Evolutionary conservation across 1,140 invertebrate genomes (phyloP).

Genomic region (Brachystomella parvula): DNA sequence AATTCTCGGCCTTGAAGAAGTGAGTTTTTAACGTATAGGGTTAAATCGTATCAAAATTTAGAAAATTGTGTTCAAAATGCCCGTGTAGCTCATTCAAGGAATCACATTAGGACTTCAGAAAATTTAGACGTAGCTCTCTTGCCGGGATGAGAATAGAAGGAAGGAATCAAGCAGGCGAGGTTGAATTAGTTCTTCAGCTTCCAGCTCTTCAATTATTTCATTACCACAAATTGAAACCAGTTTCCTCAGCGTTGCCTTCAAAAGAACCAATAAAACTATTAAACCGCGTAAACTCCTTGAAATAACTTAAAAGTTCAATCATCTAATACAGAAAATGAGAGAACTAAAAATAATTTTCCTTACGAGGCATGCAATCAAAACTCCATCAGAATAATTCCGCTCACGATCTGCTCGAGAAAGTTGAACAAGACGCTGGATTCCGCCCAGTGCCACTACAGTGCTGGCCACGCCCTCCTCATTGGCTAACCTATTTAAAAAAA

Average conservation of each 20-base stretch:
- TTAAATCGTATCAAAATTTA: background rate
- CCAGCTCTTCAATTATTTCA: slow-evolving; percentile 47
- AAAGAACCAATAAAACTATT: slow-evolving; percentile 31
- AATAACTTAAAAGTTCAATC: too few species aligned
- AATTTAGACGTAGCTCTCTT: slow-evolving; percentile 57
- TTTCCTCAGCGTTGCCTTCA: slow-evolving; percentile 60
- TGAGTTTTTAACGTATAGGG: background rate
- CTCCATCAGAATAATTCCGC: slow-evolving; percentile 63
- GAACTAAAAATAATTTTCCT: slow-evolving; percentile 37
- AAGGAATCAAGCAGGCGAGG: slow-evolving; percentile 61
- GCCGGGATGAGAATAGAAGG: slow-evolving; percentile 57
- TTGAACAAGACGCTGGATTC: slow-evolving; percentile 63
- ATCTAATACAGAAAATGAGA: too few species aligned
- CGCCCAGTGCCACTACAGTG: slow-evolving; percentile 63
- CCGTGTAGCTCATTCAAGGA: too few species aligned
- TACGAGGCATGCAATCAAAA: slow-evolving; percentile 65
- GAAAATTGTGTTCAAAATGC: too few species aligned
- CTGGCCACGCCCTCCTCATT: slow-evolving; percentile 61
- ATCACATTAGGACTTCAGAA: too few species aligned
- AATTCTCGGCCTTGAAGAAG: background rate
- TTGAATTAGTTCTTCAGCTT: slow-evolving; percentile 56
- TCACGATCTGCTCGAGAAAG: slow-evolving; percentile 60
- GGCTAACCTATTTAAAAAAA: slow-evolving; percentile 53
- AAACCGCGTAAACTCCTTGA: background rate
- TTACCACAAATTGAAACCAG: slow-evolving; percentile 53